Percentiles rank a stretch among this genome's conserved stretches.
Conservation (phyloP, 2,113 vertebrate species). For the Numida meleagris region DNA sequence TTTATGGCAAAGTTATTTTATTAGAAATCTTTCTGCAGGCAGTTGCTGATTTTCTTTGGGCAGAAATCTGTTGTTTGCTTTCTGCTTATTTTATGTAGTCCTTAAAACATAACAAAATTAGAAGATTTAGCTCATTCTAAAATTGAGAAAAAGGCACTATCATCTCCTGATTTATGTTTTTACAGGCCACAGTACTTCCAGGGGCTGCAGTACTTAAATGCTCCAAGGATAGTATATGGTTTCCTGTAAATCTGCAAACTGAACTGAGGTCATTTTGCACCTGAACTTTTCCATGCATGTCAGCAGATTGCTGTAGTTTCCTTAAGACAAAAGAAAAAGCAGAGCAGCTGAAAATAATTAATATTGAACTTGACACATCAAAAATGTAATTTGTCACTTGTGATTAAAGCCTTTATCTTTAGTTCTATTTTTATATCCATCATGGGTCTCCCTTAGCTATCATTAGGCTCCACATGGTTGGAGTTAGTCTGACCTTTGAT, state of each 20-base stretch:
- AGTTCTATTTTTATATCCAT: slow-evolving; percentile 69
- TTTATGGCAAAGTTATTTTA: not conserved
- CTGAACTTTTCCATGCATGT: slow-evolving; percentile 70
- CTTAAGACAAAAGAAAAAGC: slow-evolving; percentile 63
- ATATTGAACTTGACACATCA: slow-evolving; percentile 73
- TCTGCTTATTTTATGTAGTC: not conserved
- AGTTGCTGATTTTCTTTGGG: not conserved
- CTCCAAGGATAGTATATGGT: slow-evolving; percentile 38
- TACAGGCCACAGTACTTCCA: not conserved
- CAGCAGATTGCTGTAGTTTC: slow-evolving; percentile 65
- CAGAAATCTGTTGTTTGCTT: not conserved
- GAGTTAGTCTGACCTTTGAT: slow-evolving; percentile 73
- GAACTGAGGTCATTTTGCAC: slow-evolving; percentile 62
- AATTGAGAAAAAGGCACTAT: not conserved
- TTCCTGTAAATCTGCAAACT: slow-evolving; percentile 68
- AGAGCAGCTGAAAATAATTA: slow-evolving; percentile 73
- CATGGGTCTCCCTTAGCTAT: slow-evolving; percentile 65
- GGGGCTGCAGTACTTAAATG: slow-evolving; percentile 22
- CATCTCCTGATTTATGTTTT: not conserved
- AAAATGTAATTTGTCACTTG: slow-evolving; percentile 72
- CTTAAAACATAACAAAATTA: not conserved
- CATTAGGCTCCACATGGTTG: slow-evolving; percentile 71
- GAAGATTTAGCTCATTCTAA: not conserved
- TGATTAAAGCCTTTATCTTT: slow-evolving; percentile 72
- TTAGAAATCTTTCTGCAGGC: not conserved